Percentiles rank a stretch among this genome's conserved stretches.
phyloP scores from a whole-genome alignment of 2,797 vertebrate species.

The Acanthis flammea region DNA sequence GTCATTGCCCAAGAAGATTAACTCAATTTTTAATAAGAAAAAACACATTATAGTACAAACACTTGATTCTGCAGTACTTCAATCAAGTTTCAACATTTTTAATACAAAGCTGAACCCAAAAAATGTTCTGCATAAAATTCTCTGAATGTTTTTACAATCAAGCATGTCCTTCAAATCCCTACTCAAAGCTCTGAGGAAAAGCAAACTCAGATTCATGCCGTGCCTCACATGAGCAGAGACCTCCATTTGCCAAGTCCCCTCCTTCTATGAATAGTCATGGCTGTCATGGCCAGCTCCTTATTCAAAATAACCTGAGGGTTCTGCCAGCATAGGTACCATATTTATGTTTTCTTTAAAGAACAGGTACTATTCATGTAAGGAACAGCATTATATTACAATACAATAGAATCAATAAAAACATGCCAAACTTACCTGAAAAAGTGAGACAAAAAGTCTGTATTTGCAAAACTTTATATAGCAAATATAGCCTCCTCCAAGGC shows the following conservation, averaged over 20 bases:
- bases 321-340: neutral
- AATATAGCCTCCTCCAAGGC: neutral
- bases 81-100: neutral
- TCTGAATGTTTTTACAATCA: neutral
- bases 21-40: neutral
- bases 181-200: neutral
- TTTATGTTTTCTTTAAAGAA: neutral
- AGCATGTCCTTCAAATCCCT: neutral
- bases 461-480: neutral
- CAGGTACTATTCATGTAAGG: neutral
- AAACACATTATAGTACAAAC: neutral
- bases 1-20: neutral
- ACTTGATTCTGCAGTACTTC: neutral
- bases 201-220: neutral
- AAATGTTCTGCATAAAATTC: neutral
- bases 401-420: neutral
- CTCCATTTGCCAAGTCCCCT: neutral
- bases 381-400: neutral
- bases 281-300: neutral
- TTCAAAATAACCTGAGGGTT: neutral
- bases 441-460: neutral
- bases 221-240: neutral
- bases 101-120: neutral
- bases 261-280: neutral
- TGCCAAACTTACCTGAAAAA: neutral